Percentiles rank a stretch among this genome's conserved stretches.
Evolutionary conservation across 2,113 vertebrate genomes (phyloP).

Genomic region (Arizona elegans): DNA sequence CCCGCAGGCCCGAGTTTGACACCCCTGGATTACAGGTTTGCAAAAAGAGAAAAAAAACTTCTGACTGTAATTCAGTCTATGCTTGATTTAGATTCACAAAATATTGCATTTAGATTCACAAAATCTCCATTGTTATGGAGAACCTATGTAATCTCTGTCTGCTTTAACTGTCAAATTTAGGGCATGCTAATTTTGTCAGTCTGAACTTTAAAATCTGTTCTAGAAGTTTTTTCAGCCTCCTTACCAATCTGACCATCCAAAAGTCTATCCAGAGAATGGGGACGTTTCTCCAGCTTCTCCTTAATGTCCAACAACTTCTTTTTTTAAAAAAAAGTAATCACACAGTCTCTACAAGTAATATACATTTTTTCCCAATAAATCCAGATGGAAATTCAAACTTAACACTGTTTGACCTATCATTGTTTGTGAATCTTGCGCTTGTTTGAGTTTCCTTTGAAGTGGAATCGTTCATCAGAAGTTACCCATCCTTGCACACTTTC

Average conservation of each 20-base stretch:
- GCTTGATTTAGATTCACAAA: background rate
- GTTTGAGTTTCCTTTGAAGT: background rate
- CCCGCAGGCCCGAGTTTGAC: too few relatives aligned
- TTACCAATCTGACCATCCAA: background rate
- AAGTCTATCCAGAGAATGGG: background rate
- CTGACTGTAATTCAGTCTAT: background rate
- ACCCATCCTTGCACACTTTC: background rate
- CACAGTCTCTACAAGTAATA: background rate
- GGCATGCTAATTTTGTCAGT: background rate
- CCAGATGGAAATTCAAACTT: background rate
- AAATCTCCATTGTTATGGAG: background rate
- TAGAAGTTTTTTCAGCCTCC: background rate
- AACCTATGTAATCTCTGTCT: background rate
- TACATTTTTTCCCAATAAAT: background rate
- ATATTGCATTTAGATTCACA: background rate
- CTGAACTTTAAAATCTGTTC: background rate
- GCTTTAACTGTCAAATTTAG: background rate
- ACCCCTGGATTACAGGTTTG: too few relatives aligned
- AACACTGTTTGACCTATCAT: background rate
- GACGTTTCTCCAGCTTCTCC: background rate
- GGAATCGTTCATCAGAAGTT: background rate
- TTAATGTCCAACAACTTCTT: background rate
- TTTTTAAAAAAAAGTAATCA: background rate
- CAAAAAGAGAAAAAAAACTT: background rate
- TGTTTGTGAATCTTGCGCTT: background rate